Evolutionary conservation across 2,113 vertebrate species (phyloP).

Genomic region (Oryzias javanicus): DNA sequence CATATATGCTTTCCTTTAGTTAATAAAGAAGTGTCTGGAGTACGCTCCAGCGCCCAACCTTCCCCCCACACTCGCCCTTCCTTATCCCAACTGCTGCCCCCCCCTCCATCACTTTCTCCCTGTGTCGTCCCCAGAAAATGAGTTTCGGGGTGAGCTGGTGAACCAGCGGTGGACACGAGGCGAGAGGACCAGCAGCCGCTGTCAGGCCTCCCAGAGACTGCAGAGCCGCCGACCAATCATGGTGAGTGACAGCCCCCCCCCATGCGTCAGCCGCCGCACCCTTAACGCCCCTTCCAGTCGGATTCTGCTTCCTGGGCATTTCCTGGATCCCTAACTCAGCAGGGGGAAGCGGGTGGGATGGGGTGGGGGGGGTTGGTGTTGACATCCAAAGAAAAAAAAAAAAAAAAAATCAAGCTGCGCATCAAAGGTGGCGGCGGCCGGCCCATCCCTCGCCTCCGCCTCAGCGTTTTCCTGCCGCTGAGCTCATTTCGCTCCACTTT

Average conservation of each 20-base stretch:
- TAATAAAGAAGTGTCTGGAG: conserved; percentile 68
- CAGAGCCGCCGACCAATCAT: conserved; percentile 81
- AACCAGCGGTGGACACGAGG: conserved; percentile 94
- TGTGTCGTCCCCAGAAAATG: conserved; percentile 83
- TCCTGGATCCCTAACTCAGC: conserved; percentile 62
- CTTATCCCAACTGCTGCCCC: conserved; percentile 29
- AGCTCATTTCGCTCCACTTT: conserved; percentile 56
- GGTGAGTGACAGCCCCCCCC: conserved; percentile 76
- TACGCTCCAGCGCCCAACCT: conserved; percentile 35
- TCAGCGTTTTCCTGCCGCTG: conserved; percentile 61
- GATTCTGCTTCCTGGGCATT: conserved; percentile 68
- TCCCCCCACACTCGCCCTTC: conserved; percentile 30
- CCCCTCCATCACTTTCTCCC: background rate
- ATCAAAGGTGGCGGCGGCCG: conserved; percentile 42
- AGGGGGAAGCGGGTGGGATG: conserved; percentile 14
- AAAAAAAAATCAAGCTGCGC: conserved; percentile 64
- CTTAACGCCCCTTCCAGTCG: conserved; percentile 25
- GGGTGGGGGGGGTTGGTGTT: no score
- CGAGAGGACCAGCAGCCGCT: conserved; percentile 89
- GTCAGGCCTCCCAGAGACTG: conserved; percentile 81
- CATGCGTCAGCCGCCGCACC: conserved; percentile 13
- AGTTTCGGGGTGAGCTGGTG: conserved; percentile 94
- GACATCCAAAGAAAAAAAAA: background rate
- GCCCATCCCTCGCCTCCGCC: conserved; percentile 44
- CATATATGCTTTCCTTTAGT: conserved; percentile 46